Evolutionary conservation across 53 echinoderm and acorn worm species (phyloP), one percentile per base, ranked within the genome.

Genomic region (Holothuria scabra): DNA sequence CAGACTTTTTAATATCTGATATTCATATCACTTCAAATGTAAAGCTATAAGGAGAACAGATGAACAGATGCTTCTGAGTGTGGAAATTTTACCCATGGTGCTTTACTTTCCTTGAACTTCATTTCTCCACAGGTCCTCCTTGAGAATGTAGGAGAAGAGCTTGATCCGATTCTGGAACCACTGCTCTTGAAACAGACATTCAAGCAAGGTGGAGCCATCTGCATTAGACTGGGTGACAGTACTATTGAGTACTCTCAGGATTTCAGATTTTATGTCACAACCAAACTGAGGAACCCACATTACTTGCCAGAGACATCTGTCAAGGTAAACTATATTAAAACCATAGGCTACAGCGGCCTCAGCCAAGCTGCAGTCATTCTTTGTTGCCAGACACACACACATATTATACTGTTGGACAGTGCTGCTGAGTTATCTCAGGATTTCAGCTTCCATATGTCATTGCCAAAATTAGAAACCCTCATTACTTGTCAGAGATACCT

Each of bases 181-280:
- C 91, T 99, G n/a, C 87, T 99, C 49, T 86, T 99, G 89, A 99
- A 99, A 70, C 99, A 99, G 87, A 99, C 99, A 56, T 99, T 99
- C 82, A 99, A 99, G 74, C 95, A 95, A 57, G 99, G 99, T 23
- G 99, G 99, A 25, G 86, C 89, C 58, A 93, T 99, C 71, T 99
- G 99, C 74, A 99, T 99, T 74, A 87, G 99, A 28, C 92, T 99
- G 2, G 99, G 99, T 49, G 99, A 99, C 85, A 99, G 99, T 67
- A 99, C 99, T 86, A 99, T 99, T 16, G 99, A 99, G 74, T 99
- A 99, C 63, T 99, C 99, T 20, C 99, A 99, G 28, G 99, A 99
- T 80, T 99, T 99, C 87, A 70, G 94, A 24, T 99, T 99, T 86
- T 99, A 99, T 87, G 90, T 99, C 83, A 99, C 99, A 12, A 99